Evolutionary conservation across 2,797 vertebrate species (phyloP).

Genomic region (Lophotriccus pileatus): DNA sequence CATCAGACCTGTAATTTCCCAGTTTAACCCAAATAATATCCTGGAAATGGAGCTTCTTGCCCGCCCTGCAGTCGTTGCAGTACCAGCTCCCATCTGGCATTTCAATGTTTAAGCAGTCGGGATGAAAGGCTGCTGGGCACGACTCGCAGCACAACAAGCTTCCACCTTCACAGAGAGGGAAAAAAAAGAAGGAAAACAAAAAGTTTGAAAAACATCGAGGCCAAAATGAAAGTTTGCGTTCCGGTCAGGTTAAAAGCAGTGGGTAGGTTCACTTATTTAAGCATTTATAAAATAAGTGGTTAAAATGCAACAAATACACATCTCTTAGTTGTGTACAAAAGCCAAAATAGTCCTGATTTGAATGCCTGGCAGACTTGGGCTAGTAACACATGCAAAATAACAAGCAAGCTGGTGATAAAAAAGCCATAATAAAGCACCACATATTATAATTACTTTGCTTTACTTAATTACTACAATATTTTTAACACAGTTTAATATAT

Average conservation of each 20-base stretch:
- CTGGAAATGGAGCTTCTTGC: constrained; percentile 93
- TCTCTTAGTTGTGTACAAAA: not conserved
- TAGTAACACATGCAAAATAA: not conserved
- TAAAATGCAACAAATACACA: not conserved
- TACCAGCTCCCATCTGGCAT: constrained; percentile 99
- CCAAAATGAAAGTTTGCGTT: not conserved
- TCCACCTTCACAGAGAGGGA: constrained; percentile 79
- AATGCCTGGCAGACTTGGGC: not conserved
- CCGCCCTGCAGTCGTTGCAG: constrained; percentile 94
- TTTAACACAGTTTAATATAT: not conserved
- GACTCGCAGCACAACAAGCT: constrained; percentile 96
- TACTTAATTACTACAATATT: not conserved
- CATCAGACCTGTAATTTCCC: constrained; percentile 91
- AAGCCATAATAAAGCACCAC: not conserved
- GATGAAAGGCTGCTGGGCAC: constrained; percentile 96
- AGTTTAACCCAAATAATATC: constrained; percentile 99
- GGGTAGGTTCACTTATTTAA: not conserved
- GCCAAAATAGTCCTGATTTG: not conserved
- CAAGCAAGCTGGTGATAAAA: not conserved
- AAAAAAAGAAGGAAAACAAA: not conserved
- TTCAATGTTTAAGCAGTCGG: constrained; percentile 94
- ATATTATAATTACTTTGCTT: not conserved
- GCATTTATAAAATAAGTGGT: not conserved
- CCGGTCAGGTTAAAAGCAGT: not conserved
- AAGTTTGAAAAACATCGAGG: not conserved